Base-by-base conservation (phyloP, 2,113 vertebrate genomes). In the Pseudorhombus dupliciocellatus region DNA sequence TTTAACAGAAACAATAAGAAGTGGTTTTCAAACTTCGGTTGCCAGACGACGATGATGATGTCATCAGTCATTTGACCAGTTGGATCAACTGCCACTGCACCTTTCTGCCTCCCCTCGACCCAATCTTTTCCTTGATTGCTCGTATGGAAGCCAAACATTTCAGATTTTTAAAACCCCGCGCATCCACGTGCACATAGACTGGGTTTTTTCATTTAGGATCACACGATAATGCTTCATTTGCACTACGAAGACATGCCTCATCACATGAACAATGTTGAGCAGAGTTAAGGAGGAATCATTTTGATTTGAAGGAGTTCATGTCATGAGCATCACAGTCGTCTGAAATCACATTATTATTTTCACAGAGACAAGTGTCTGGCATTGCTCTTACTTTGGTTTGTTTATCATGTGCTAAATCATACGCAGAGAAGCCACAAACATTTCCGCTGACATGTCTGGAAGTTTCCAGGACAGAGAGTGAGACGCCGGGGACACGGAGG, bases 401-500 rank as follows among this genome's bases (percentile, higher is more conserved):
- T 69, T 64, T 51, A 50, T 26, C 61, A 28, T 62, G 48, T 8
- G 18, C 34, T 68, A 28, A 76, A 76, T 73, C 54, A 60, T 56
- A 65, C 46, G 54, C 14, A 58, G 12, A 31, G 22, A 65, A 60
- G 50, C 66, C 57, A 46, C 24, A 75, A 46, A 53, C 1, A 1
- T 48, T 53, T 22, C 15, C 50, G 8, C 48, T 24, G 37, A 30
- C 46, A 70, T 11, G 22, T 69, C 25, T 66, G 50, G 8, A 65
- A 21, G 56, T 58, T 63, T 64, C 24, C 44, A 26, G 20, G 44
- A 75, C 16, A n/a, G 11, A 57, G 5, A 21, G 20, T 20, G 7
- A 48, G 52, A 75, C 20, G 26, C 24, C 22, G 37, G 51, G 14
- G 34, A 60, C 30, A 26, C 24, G 10, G 28, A 28, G 57, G 44